phyloP scores from a whole-genome alignment of 92 coral and sea anemone species.

The Pocillopora grandis region DNA sequence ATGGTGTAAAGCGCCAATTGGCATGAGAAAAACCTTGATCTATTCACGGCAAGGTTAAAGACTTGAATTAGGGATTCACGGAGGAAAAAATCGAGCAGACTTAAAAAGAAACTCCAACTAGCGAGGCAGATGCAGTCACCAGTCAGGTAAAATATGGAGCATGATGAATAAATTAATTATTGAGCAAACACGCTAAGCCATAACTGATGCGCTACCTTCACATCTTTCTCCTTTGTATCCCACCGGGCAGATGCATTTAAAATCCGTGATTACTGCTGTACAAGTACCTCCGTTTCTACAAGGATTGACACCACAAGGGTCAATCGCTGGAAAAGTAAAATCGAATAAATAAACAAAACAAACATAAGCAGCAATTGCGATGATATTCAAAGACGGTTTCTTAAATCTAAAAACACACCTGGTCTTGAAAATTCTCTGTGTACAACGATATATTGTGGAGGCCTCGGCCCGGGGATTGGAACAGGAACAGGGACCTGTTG shows the following conservation, averaged over 20 bases:
- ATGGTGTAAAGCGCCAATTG: too few relatives aligned
- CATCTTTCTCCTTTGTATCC: conserved; percentile 85
- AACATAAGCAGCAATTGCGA: background rate
- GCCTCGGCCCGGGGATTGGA: conserved; percentile 41
- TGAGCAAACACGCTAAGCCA: too few relatives aligned
- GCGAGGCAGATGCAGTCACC: too few relatives aligned
- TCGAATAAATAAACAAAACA: background rate
- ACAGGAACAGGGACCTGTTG: conserved; percentile 66
- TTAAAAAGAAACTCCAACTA: too few relatives aligned
- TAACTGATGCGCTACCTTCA: conserved; percentile 49
- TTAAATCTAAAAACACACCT: background rate
- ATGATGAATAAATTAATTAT: too few relatives aligned
- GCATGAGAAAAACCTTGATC: too few relatives aligned
- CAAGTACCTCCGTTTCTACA: conserved; percentile 87
- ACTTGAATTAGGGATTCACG: too few relatives aligned
- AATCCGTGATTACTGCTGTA: conserved; percentile 58
- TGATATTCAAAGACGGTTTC: background rate
- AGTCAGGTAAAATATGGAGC: too few relatives aligned
- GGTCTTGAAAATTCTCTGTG: conserved; percentile 41
- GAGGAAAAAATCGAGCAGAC: too few relatives aligned
- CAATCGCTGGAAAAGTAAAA: conserved; percentile 34
- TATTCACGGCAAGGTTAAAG: too few relatives aligned
- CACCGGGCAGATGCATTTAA: conserved; percentile 70
- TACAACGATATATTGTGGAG: conserved; percentile 47
- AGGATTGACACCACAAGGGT: conserved; percentile 81